Base-by-base conservation (phyloP, 64 coral and sea anemone genomes). In the Cladopsammia gracilis region DNA sequence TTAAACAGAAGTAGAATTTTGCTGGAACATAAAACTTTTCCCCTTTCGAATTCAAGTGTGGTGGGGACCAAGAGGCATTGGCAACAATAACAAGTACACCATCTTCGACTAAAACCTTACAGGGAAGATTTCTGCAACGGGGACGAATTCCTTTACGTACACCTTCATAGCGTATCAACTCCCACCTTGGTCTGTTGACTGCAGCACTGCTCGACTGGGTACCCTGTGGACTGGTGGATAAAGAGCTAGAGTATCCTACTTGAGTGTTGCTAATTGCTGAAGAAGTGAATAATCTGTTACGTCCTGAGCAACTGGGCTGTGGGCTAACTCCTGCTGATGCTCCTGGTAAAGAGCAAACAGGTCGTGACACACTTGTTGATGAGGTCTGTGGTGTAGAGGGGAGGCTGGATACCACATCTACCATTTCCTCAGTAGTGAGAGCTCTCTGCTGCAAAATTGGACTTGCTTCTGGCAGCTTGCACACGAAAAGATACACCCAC, bases 1-100 rank as follows among this genome's bases (percentile, higher is more conserved):
- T 89, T 51, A 81, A 58, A 64, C 77, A 91, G 57, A 91, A 91
- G 46, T 91, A 91, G 66, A 91, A 91, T 83, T 91, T 91, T 14
- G 77, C 82, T 15, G 89, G 78, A 81, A 83, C 54, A 19, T 53
- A 72, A 79, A 91, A 90, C 20, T 66, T 90, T 48, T 90, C 89
- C 18, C 64, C 89, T 65, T 91, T 91, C 19, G 78, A 81, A 72
- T 91, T 82, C 4, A 80, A 64, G 71, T 91, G 64, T 72, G 89
- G 89, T 42, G 65, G 89, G 11, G 89, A 91, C 77, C 76, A 91
- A 74, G 78, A 71, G 46, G 62, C 77, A 91, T 57, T 15, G 22
- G 89, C 89, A 2, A 83, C 46, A 14, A 82, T 82, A 57, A 82
- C 64, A 47, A 91, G 75, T 71, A 51, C 69, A n/a, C 86, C 86